Evolutionary conservation across 2,797 vertebrate species (phyloP).

Genomic region (Centropyge bicolor): DNA sequence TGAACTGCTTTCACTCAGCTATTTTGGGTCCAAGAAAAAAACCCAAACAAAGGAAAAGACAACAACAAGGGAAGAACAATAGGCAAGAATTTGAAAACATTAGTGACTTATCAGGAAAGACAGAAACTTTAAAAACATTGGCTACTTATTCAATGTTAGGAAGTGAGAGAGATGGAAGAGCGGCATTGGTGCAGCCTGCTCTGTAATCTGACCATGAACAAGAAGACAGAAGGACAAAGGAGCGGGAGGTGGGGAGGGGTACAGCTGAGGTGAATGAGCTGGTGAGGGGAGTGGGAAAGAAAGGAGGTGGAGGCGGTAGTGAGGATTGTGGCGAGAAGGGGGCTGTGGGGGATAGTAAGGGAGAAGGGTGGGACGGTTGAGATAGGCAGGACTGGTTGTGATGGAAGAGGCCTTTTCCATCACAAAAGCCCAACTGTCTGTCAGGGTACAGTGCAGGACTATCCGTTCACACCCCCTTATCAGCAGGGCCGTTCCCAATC

Average conservation of each 20-base stretch:
- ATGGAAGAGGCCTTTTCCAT: conserved; percentile 55
- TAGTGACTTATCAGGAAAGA: background rate
- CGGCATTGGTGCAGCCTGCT: conserved; percentile 9
- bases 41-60: background rate
- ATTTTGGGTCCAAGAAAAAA: background rate
- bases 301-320: conserved; percentile 26
- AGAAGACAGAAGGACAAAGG: conserved; percentile 48
- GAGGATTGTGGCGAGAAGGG: conserved; percentile 20
- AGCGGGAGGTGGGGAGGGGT: conserved; percentile 14
- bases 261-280: conserved; percentile 40
- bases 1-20: background rate
- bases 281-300: conserved; percentile 39
- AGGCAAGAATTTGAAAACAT: background rate
- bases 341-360: conserved; percentile 31
- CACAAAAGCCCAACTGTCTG: conserved; percentile 75
- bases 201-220: conserved; percentile 60
- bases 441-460: conserved; percentile 51
- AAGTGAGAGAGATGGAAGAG: conserved; percentile 20
- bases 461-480: conserved; percentile 67
- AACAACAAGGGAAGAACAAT: background rate
- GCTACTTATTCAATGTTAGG: conserved; percentile 17
- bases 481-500: conserved; percentile 35
- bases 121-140: conserved; percentile 10
- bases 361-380: conserved; percentile 43
- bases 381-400: conserved; percentile 28